Evolutionary conservation across 2,888 invertebrate genomes (phyloP).

Genomic region (Tetranychus truncatus): DNA sequence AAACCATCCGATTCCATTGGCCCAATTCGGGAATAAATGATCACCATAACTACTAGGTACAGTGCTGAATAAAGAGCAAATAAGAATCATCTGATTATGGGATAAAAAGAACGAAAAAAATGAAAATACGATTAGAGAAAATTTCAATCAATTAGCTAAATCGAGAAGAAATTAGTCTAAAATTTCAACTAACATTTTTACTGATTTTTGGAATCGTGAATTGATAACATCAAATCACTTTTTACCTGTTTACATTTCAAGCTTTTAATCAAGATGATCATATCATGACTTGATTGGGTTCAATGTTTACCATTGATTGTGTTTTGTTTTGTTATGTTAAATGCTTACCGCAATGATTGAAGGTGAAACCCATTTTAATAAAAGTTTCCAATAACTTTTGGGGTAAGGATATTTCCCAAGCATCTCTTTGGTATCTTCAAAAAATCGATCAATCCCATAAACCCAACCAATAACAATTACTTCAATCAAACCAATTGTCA

Average conservation of each 20-base stretch:
- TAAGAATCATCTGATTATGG: constrained; percentile 47
- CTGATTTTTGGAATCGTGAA: neutral
- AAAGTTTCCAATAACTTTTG: constrained; percentile 48
- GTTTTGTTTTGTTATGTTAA: constrained; percentile 27
- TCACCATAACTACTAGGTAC: constrained; percentile 41
- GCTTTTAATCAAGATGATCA: too few species aligned
- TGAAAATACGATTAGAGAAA: neutral
- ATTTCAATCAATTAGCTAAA: too few species aligned
- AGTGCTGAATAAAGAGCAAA: constrained; percentile 52
- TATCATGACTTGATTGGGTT: too few species aligned
- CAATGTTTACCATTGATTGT: neutral
- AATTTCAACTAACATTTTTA: neutral
- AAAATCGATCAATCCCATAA: constrained; percentile 41
- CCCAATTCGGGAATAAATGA: constrained; percentile 50
- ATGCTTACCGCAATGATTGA: constrained; percentile 48
- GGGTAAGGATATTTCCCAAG: constrained; percentile 44
- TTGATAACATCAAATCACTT: too few species aligned
- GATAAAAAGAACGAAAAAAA: constrained; percentile 5
- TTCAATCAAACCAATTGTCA: constrained; percentile 50
- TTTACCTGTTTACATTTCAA: too few species aligned
- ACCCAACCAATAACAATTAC: constrained; percentile 48
- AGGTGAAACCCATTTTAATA: constrained; percentile 54
- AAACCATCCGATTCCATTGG: constrained; percentile 50
- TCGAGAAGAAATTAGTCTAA: neutral
- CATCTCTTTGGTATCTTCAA: constrained; percentile 38